A percentile compares a stretch with the other conserved stretches of the same genome.
phyloP scores from a whole-genome alignment of 2,888 invertebrate genomes.

The Piscicola geometra region DNA sequence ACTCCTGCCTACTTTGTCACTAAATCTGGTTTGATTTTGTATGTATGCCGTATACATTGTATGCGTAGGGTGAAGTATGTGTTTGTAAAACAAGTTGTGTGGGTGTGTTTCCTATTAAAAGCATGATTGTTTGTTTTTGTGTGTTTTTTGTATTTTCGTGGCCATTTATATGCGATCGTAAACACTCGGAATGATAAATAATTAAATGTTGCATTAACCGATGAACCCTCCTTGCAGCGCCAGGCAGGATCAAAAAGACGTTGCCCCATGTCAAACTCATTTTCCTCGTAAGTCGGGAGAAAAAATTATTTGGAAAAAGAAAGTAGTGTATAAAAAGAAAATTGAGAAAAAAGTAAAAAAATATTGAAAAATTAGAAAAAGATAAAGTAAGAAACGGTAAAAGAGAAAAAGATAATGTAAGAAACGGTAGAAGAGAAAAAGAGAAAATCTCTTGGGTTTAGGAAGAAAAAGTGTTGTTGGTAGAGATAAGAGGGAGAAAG shows the following conservation, averaged over 20 bases:
- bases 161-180: not conserved
- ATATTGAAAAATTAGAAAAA: no score
- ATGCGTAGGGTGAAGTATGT: not conserved
- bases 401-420: no score
- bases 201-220: not conserved
- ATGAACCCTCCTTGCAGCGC: not conserved
- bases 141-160: no score
- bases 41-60: not conserved
- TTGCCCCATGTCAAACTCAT: not conserved
- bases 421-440: no score
- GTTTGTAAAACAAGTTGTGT: not conserved
- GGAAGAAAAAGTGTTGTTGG: no score
- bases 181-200: not conserved
- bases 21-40: constrained; percentile 64
- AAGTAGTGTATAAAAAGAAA: no score
- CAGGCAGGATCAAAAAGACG: not conserved
- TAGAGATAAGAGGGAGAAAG: no score
- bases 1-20: constrained; percentile 96
- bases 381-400: no score
- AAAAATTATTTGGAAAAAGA: no score
- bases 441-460: no score
- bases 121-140: not conserved
- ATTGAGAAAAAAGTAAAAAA: no score
- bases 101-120: not conserved
- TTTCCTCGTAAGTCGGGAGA: not conserved